Evolutionary conservation across 2,113 vertebrate genomes (phyloP).

Genomic region (Plotosus lineatus): DNA sequence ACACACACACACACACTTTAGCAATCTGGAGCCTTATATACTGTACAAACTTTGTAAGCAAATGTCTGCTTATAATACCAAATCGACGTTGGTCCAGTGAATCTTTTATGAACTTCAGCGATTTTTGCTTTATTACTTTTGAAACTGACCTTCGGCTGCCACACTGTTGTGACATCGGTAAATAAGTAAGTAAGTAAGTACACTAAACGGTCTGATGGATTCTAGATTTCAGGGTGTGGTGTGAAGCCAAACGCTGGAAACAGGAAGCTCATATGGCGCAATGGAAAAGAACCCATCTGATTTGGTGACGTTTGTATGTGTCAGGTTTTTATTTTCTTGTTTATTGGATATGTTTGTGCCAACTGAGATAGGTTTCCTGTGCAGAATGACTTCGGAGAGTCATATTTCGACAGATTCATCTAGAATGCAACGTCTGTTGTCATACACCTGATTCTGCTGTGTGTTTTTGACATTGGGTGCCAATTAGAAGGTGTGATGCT

Average conservation of each 20-base stretch:
- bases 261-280: not conserved
- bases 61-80: not conserved
- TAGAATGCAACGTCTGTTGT: not conserved
- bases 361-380: not conserved
- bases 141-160: not conserved
- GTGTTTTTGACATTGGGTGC: not conserved
- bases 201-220: not conserved
- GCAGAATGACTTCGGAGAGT: not conserved
- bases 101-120: not conserved
- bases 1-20: not conserved
- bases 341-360: not conserved
- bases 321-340: slow-evolving; percentile 11
- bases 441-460: no score
- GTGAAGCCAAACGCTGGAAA: slow-evolving; percentile 26
- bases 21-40: not conserved
- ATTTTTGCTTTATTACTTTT: not conserved
- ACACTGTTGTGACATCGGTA: not conserved
- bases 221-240: not conserved
- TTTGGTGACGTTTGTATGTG: not conserved
- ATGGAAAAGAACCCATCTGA: slow-evolving; percentile 33
- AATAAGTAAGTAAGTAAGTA: no score
- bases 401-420: not conserved
- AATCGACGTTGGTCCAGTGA: not conserved
- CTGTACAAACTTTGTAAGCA: not conserved
- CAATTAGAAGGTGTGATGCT: not conserved